phyloP scores from a whole-genome alignment of 2,113 vertebrate genomes.

The Rhinopithecus roxellana region DNA sequence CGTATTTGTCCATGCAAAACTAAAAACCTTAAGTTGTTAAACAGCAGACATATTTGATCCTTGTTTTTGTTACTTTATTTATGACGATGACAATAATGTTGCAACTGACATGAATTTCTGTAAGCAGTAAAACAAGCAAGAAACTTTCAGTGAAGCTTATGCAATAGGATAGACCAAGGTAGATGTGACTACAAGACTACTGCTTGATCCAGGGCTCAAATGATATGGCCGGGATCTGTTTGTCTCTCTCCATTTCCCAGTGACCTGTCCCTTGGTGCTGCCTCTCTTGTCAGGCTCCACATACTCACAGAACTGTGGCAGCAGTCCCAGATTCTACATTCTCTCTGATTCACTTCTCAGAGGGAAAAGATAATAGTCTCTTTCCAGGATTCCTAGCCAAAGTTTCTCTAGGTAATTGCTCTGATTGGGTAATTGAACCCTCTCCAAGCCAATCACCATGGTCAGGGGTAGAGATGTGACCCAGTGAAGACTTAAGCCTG shows the following conservation, averaged over 20 bases:
- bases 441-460: neutral
- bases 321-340: neutral
- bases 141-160: neutral
- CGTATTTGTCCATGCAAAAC: neutral
- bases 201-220: neutral
- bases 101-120: neutral
- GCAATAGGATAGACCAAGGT: neutral
- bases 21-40: neutral
- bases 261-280: neutral
- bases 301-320: neutral
- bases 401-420: neutral
- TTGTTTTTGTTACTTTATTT: slow-evolving; percentile 31
- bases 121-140: neutral
- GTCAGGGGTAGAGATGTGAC: neutral
- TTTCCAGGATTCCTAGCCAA: neutral
- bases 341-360: neutral
- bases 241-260: neutral
- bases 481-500: neutral
- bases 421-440: neutral
- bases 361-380: neutral
- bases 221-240: neutral
- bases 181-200: too few species aligned
- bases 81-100: neutral
- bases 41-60: neutral
- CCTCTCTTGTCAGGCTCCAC: neutral